phyloP scores from a whole-genome alignment of 2,797 vertebrate genomes.

The Meriones psammophilus region DNA sequence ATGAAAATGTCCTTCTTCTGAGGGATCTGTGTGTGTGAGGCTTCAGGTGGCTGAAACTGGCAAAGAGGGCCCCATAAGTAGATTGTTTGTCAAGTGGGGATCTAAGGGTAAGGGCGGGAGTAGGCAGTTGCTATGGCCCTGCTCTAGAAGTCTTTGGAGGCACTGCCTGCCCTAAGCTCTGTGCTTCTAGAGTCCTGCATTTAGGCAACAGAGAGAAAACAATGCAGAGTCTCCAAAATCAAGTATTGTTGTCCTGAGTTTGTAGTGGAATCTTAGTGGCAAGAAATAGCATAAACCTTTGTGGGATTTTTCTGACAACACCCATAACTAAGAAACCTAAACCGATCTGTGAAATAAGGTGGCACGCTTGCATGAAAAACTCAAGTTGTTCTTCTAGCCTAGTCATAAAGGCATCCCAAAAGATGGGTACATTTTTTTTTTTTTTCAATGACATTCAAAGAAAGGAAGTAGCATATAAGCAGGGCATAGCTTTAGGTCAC shows the following conservation, averaged over 20 bases:
- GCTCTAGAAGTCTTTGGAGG: too few species aligned
- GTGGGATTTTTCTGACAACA: background rate
- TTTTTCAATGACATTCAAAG: background rate
- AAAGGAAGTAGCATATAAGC: background rate
- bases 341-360: background rate
- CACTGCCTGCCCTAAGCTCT: accelerated
- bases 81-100: background rate
- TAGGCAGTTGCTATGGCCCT: background rate
- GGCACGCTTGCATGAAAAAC: background rate
- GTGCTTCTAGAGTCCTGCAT: background rate
- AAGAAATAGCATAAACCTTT: background rate
- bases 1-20: constrained; percentile 22
- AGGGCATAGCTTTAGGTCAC: background rate
- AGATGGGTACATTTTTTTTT: background rate
- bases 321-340: background rate
- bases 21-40: background rate
- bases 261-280: background rate
- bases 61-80: background rate
- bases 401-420: background rate
- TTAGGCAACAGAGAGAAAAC: background rate
- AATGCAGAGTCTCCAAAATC: background rate
- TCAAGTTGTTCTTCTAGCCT: background rate
- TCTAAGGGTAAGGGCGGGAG: accelerated
- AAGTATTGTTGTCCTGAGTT: background rate
- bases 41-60: background rate